Evolutionary conservation across 1,140 invertebrate genomes (phyloP).

Genomic region (Chlorops oryzae): DNA sequence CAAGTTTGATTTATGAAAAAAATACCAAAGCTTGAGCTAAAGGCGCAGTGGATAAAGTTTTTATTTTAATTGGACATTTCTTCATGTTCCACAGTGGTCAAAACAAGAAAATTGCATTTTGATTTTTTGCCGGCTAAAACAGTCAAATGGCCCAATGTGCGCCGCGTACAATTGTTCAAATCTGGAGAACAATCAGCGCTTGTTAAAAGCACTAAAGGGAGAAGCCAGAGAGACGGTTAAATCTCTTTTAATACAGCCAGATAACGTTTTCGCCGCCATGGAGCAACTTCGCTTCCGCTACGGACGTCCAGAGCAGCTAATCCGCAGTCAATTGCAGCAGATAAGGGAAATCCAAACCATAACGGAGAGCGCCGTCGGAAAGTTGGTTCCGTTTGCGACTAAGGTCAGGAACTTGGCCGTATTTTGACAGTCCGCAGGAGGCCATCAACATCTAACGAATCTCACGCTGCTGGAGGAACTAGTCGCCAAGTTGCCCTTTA

Average conservation of each 20-base stretch:
- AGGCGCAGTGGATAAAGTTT: too few relatives aligned
- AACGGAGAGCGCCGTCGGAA: background rate
- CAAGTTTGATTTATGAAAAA: too few relatives aligned
- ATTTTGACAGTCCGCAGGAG: background rate
- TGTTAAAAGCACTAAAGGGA: constrained; percentile 6
- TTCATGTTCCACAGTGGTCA: too few relatives aligned
- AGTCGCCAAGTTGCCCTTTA: background rate
- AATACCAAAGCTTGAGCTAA: too few relatives aligned
- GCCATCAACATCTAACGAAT: constrained; percentile 1
- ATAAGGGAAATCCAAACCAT: constrained; percentile 1
- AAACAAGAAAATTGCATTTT: too few relatives aligned
- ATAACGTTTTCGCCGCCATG: constrained; percentile 1
- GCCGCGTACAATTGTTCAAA: constrained; percentile 1
- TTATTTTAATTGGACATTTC: too few relatives aligned
- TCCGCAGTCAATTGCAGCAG: constrained; percentile 1
- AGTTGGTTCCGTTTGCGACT: background rate
- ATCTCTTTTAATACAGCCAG: constrained; percentile 8
- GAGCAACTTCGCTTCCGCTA: background rate
- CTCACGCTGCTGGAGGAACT: constrained; percentile 3
- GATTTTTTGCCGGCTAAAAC: too few relatives aligned
- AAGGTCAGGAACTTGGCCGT: constrained; percentile 5
- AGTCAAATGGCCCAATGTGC: too few relatives aligned
- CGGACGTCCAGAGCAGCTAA: constrained; percentile 1
- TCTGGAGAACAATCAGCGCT: background rate
- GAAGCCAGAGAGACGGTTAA: constrained; percentile 1